Evolutionary conservation across 1,140 invertebrate genomes (phyloP).

Genomic region (Rhynchophorus ferrugineus): DNA sequence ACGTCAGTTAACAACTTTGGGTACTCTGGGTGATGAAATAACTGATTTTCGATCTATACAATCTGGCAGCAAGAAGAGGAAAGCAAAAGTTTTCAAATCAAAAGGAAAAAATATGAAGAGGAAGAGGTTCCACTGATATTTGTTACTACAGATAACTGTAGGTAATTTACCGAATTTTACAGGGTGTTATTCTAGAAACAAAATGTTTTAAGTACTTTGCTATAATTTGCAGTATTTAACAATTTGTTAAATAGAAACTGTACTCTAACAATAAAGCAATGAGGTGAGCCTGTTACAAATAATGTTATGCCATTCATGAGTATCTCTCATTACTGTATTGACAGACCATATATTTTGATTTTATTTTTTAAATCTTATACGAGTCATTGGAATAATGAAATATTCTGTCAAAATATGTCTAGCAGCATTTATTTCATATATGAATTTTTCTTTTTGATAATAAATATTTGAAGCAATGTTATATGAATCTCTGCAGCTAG

Average conservation of each 20-base stretch:
- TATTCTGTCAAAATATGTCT: too few species aligned
- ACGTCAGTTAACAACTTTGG: slow-evolving; percentile 67
- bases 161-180: slow-evolving; percentile 5
- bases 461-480: slow-evolving; percentile 20
- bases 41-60: slow-evolving; percentile 54
- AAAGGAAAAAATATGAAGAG: slow-evolving; percentile 36
- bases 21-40: slow-evolving; percentile 72
- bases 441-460: slow-evolving; percentile 6
- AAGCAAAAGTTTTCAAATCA: slow-evolving; percentile 36
- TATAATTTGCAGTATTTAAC: background rate
- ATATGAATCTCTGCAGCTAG: too few species aligned
- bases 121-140: slow-evolving; percentile 37
- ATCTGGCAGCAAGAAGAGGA: slow-evolving; percentile 42
- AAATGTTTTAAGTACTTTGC: slow-evolving; percentile 5
- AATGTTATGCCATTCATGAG: too few species aligned
- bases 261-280: too few species aligned
- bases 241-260: too few species aligned
- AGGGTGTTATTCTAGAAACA: slow-evolving; percentile 12
- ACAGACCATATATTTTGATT: too few species aligned
- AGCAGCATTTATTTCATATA: too few species aligned
- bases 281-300: too few species aligned
- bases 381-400: too few species aligned
- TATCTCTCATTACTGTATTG: too few species aligned
- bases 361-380: too few species aligned
- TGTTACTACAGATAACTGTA: slow-evolving; percentile 6